Base-by-base conservation (phyloP, 2,888 invertebrate species). In the Leptura quadrifasciata region DNA sequence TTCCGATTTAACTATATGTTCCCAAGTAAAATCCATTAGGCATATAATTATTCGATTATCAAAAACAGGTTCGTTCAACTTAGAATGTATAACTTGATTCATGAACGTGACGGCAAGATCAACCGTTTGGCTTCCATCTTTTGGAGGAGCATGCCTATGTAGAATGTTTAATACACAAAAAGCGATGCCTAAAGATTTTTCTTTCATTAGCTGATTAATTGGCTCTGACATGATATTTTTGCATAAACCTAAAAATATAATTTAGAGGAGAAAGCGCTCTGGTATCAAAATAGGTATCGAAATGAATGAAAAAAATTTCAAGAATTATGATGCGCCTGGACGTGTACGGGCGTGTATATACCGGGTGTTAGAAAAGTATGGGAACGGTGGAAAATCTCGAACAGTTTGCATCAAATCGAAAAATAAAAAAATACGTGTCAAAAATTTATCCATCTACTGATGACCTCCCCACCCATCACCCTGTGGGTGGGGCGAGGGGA, bases 21-120 rank as follows among this genome's bases (percentile, higher is more conserved):
- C 86, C 91, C 91, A 91, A 27, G 90, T 81, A 74, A 88, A 90
- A 69, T 88, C 86, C 21, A 90, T 85, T 12, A 87, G 83, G 18
- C 87, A 85, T 70, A 90, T 84, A n/a, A 90, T 76, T 47, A 90
- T 81, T 76, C 87, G 88, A 31, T 84, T 83, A 76, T 90, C 87
- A 54, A 87, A 80, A 39, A 86, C 76, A 54, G 86, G 85, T 77
- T 90, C 89, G 4, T 84, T 74, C 17, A 65, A 47, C 8, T 76
- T 57, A 9, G 83, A 82, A 17, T 76, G 52, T 24, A 82, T 60
- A 58, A 82, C 74, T 24, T 82, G 71, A 61, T 81, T 79, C 74
- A 84, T 72, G 65, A 77, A 83, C 18, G 69, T 75, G 20, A 81
- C 60, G n/a, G 77, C 27, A 20, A 74, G 35, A 17, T 39, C 39